A percentile compares a stretch with the other conserved stretches of the same genome.
Evolutionary conservation across 2,113 vertebrate genomes (phyloP).

Genomic region (Myotis lucifugus): DNA sequence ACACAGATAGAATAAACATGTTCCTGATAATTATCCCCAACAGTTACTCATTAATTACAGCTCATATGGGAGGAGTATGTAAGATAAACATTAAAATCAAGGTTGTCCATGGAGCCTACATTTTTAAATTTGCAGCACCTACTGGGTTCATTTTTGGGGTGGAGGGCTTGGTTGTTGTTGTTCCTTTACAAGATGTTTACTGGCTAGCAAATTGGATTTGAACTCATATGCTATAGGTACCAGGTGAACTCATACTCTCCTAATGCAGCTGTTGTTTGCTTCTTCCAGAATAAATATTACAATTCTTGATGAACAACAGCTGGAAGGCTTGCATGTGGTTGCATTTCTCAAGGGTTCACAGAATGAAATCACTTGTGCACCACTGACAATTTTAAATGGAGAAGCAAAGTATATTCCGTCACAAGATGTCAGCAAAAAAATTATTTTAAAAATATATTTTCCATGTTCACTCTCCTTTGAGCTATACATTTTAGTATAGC

Average conservation of each 20-base stretch:
- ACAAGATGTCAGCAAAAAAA: background rate
- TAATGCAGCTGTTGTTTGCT: constrained; percentile 80
- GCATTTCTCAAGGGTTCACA: constrained; percentile 67
- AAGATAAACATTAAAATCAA: constrained; percentile 53
- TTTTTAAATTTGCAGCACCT: constrained; percentile 42
- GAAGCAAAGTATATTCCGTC: constrained; percentile 5
- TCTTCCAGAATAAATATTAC: constrained; percentile 80
- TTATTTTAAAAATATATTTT: background rate
- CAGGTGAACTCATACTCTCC: constrained; percentile 76
- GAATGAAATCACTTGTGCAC: constrained; percentile 48
- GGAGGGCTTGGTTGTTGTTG: background rate
- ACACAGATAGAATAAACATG: background rate
- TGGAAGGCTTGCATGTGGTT: constrained; percentile 78
- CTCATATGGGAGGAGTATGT: background rate
- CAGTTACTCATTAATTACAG: constrained; percentile 29
- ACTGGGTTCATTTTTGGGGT: background rate
- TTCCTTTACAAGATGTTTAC: constrained; percentile 63
- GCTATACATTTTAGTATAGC: background rate
- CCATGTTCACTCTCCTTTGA: background rate
- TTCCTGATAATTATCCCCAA: background rate
- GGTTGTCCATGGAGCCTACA: constrained; percentile 26
- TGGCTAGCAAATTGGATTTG: constrained; percentile 71
- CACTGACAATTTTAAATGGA: constrained; percentile 47
- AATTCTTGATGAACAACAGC: constrained; percentile 81
- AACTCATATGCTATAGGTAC: constrained; percentile 71